Base-by-base conservation (phyloP, 2,888 invertebrate species). In the Adelognathus sp. region DNA sequence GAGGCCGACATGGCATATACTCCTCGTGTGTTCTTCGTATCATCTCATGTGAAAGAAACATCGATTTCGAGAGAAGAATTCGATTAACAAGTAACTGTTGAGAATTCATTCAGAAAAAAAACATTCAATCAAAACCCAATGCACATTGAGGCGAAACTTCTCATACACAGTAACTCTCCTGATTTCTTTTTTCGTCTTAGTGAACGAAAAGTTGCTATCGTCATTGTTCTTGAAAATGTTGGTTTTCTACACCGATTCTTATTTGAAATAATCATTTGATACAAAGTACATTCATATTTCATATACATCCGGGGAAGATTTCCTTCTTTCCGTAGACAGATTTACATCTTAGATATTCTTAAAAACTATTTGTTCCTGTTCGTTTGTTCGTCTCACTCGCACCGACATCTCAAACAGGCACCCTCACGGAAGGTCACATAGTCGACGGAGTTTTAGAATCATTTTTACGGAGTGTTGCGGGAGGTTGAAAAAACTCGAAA, bases 11-110 rank as follows among this genome's bases (percentile, higher is more conserved):
- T 24, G 52, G 54, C 41, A 44, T 41, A n/a, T 14, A 44, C 50
- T 41, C 54, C 41, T 75, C 60, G 64, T 18, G 58, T 52, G 50
- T 31, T 31, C 44, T 58, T 50, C 46, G 2, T 56, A 36, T 54
- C 16, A 41, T 50, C 4, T 27, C 14, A 3, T 36, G 24, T 39
- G n/a, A 31, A 66, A 76, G 41, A 60, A 58, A 9, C 58, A 24
- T 60, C 64, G 39, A 76, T 39, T 64, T 44, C 36, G 6, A 41
- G 27, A 71, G 16, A 11, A 50, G 60, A 64, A 71, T 76, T 76
- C 52, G 66, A 76, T 71, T 66, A 66, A 71, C 71, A 66, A 66
- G 71, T 71, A 74, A 14, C 31, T 14, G 36, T 18, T 27, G 44
- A 63, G 39, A 7, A n/a, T 63, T 50, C 70, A 21, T 4, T 1